A percentile compares a stretch with the other conserved stretches of the same genome.
Evolutionary conservation across 1,140 invertebrate genomes (phyloP).

Genomic region (Pteromalus puparum): DNA sequence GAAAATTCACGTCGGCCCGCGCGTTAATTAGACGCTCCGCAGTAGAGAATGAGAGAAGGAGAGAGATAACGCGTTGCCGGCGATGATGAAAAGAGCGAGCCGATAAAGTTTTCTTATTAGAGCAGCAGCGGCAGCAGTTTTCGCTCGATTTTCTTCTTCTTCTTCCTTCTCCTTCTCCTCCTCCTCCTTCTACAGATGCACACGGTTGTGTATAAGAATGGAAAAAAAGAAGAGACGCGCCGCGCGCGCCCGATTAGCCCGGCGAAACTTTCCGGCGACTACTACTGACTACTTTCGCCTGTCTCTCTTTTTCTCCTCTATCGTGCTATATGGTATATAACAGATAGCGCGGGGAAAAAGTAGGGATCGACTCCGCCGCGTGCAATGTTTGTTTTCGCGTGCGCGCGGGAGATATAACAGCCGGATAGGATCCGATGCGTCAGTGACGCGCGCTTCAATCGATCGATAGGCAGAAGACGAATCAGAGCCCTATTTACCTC

Average conservation of each 20-base stretch:
- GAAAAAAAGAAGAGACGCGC: neutral
- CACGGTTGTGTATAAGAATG: neutral
- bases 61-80: neutral
- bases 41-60: neutral
- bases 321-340: neutral
- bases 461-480: neutral
- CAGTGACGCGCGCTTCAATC: neutral
- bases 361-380: neutral
- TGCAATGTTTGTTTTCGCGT: neutral
- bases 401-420: no score
- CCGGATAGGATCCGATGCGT: neutral
- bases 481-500: no score
- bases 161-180: neutral
- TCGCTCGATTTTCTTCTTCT: neutral
- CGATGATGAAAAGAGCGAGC: neutral
- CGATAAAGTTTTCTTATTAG: conserved; percentile 18
- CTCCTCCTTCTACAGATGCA: neutral
- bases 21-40: neutral
- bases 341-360: neutral
- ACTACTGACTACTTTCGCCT: neutral
- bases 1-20: neutral
- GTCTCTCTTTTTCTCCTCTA: neutral
- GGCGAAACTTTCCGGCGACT: neutral
- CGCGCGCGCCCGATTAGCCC: neutral
- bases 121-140: neutral